Conservation (phyloP, 2,797 vertebrate species). For the Phaenicophaeus curvirostris region DNA sequence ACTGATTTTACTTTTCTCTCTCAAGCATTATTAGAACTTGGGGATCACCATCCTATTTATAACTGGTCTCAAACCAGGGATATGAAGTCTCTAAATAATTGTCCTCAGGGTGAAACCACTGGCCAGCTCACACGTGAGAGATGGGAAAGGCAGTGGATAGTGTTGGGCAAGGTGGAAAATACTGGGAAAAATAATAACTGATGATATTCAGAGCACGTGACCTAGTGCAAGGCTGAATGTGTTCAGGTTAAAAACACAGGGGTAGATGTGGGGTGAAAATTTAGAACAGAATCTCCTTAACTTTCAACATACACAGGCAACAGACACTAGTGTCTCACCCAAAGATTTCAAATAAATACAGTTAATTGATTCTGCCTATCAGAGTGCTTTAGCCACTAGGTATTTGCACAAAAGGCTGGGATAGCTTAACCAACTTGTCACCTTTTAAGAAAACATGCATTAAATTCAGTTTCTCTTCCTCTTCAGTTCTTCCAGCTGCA, state of each 20-base stretch:
- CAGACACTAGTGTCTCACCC: not conserved
- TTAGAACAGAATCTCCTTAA: not conserved
- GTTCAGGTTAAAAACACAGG: not conserved
- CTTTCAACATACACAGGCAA: not conserved
- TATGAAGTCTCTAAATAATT: not conserved
- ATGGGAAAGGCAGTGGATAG: not conserved
- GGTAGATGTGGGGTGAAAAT: not conserved
- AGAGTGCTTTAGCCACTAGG: not conserved
- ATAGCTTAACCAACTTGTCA: not conserved
- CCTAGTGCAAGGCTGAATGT: not conserved
- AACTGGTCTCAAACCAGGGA: too few relatives aligned
- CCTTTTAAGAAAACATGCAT: not conserved
- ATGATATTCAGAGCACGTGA: rapidly evolving
- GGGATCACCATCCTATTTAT: not conserved
- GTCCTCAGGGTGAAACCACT: too few relatives aligned
- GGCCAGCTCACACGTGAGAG: not conserved
- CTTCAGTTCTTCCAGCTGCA: not conserved
- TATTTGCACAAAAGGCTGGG: not conserved
- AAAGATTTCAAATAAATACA: not conserved
- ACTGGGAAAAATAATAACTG: not conserved
- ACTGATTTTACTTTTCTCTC: not conserved
- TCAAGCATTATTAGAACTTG: not conserved
- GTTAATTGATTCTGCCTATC: not conserved
- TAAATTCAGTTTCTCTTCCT: not conserved
- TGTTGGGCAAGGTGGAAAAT: not conserved